A percentile compares a stretch with the other conserved stretches of the same genome.
These are phyloP conservation scores for Kryphioiulus occultus DNA, from an alignment of 2,888 invertebrate species.

Conservation along the genomic window DNA sequence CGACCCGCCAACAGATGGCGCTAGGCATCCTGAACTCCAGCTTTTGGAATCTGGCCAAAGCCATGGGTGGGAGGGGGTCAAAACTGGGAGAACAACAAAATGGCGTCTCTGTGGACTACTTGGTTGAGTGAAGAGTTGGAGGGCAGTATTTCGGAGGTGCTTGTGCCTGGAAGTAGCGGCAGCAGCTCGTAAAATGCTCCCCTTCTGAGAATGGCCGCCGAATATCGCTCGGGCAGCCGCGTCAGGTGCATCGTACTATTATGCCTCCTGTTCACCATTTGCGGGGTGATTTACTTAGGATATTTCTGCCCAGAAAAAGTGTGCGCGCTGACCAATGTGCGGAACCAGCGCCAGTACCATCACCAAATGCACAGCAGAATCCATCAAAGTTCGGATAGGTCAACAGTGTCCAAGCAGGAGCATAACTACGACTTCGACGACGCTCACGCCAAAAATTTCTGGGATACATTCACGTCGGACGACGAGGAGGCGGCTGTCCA, in stretches of 20 bases:
- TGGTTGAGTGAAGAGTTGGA: neutral
- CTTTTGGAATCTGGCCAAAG: neutral
- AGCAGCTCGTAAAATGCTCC: neutral
- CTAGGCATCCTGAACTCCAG: neutral
- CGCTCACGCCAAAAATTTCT: neutral
- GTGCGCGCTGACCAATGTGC: conserved; percentile 61
- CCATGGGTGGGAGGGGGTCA: neutral
- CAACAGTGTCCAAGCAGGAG: neutral
- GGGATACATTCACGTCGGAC: conserved; percentile 1
- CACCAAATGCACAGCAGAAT: neutral
- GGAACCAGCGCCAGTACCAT: conserved; percentile 41
- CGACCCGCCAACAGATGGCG: too few species aligned
- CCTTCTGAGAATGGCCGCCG: neutral
- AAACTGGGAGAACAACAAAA: neutral
- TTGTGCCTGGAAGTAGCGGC: neutral
- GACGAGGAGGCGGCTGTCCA: conserved; percentile 25
- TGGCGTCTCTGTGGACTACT: neutral
- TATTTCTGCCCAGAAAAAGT: conserved; percentile 90
- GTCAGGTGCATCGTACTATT: conserved; percentile 73
- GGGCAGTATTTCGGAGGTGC: neutral
- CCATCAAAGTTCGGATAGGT: conserved; percentile 34
- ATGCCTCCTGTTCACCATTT: conserved; percentile 81
- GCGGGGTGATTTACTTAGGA: conserved; percentile 87
- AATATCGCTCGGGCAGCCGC: conserved; percentile 50
- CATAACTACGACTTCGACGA: conserved; percentile 41